Percentiles rank a stretch among this genome's conserved stretches.
These are phyloP conservation scores for Apis mellifera DNA, from an alignment of 1,140 invertebrate species.

Conservation along the genomic window Amel_HAv3.1 CM009933.2:6161001-6161500, in stretches of 20 bases:
- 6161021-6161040: constrained; percentile 97
- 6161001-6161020: constrained; percentile 90
- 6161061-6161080: constrained; percentile 97
- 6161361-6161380: constrained; percentile 20
- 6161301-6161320: constrained; percentile 48
- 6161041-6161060: constrained; percentile 98
- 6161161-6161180: constrained; percentile 96
- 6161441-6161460: constrained; percentile 41
- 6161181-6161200: constrained; percentile 68
- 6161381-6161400: constrained; percentile 34
- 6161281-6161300: not conserved
- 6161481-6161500: not conserved
- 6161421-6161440: constrained; percentile 38
- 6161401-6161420: not conserved
- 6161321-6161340: constrained; percentile 15
- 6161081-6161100: constrained; percentile 95
- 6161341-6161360: constrained; percentile 44
- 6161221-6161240: too few relatives aligned
- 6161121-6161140: constrained; percentile 93
- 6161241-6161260: too few relatives aligned
- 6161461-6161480: not conserved
- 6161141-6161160: constrained; percentile 94
- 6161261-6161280: too few relatives aligned
- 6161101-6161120: constrained; percentile 97
- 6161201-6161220: too few relatives aligned